phyloP scores from a whole-genome alignment of 1,140 invertebrate species.

The Gryon sp. region DNA sequence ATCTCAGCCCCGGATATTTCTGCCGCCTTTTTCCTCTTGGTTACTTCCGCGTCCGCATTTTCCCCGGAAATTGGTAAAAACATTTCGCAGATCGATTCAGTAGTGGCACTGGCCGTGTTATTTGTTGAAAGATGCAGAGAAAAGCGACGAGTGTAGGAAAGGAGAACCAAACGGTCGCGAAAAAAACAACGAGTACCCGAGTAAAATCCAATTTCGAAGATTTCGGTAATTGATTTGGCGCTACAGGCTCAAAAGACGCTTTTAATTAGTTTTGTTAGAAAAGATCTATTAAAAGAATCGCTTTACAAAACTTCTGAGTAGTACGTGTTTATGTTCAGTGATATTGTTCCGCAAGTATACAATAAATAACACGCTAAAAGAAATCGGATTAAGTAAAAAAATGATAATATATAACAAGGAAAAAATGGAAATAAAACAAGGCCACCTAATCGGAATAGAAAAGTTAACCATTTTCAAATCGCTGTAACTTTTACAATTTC shows the following conservation, averaged over 20 bases:
- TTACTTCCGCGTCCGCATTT: slow-evolving; percentile 59
- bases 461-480: too few relatives aligned
- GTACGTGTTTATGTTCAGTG: slow-evolving; percentile 20
- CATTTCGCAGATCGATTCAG: slow-evolving; percentile 60
- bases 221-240: slow-evolving; percentile 62
- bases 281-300: slow-evolving; percentile 49
- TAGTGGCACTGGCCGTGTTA: slow-evolving; percentile 52
- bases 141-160: too few relatives aligned
- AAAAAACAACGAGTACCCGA: slow-evolving; percentile 1
- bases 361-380: slow-evolving; percentile 45
- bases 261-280: slow-evolving; percentile 66
- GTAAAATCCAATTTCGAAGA: slow-evolving; percentile 63
- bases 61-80: slow-evolving; percentile 66
- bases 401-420: too few relatives aligned
- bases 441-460: too few relatives aligned
- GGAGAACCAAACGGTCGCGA: slow-evolving; percentile 24
- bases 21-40: slow-evolving; percentile 50
- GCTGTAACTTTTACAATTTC: too few relatives aligned
- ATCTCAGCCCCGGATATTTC: slow-evolving; percentile 57
- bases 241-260: slow-evolving; percentile 38
- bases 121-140: slow-evolving; percentile 54
- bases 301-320: slow-evolving; percentile 26
- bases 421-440: too few relatives aligned
- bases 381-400: too few relatives aligned
- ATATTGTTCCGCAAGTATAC: slow-evolving; percentile 26